These are phyloP conservation scores for Mustela nigripes DNA, from an alignment of 2,113 vertebrate species.

Conservation along the genomic window DNA sequence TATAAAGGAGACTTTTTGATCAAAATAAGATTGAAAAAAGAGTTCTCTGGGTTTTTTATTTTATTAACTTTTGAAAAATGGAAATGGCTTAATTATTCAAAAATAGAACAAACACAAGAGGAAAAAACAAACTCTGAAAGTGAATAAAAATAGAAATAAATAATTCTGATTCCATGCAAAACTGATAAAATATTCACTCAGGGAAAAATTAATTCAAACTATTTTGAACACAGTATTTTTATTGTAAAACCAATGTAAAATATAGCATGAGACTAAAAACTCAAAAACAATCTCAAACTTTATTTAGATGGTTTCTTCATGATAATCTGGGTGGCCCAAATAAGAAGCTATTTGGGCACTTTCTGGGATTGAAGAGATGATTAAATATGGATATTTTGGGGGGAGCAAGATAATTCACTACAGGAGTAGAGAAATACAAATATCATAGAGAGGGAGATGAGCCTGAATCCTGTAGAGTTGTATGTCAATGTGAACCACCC, in stretches of 20 bases:
- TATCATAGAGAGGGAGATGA: background rate
- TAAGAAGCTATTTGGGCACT: background rate
- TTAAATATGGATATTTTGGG: background rate
- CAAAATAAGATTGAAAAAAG: background rate
- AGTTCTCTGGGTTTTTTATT: background rate
- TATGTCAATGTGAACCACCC: background rate
- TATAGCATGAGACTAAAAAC: background rate
- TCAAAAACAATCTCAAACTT: background rate
- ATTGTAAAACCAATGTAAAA: background rate
- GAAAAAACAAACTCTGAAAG: background rate
- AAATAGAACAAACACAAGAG: background rate
- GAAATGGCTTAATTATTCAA: background rate
- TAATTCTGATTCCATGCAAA: background rate
- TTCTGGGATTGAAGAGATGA: background rate
- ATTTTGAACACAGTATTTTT: background rate
- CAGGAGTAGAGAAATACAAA: background rate
- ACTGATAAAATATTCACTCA: background rate
- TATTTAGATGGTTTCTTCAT: background rate
- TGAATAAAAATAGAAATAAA: background rate
- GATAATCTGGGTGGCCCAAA: background rate
- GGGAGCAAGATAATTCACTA: background rate
- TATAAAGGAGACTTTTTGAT: background rate
- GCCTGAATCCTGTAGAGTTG: fast-evolving
- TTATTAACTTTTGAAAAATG: background rate
- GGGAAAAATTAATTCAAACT: background rate